Evolutionary conservation across 2,797 vertebrate genomes (phyloP).

Genomic region (Oryzias dopingdopingensis): DNA sequence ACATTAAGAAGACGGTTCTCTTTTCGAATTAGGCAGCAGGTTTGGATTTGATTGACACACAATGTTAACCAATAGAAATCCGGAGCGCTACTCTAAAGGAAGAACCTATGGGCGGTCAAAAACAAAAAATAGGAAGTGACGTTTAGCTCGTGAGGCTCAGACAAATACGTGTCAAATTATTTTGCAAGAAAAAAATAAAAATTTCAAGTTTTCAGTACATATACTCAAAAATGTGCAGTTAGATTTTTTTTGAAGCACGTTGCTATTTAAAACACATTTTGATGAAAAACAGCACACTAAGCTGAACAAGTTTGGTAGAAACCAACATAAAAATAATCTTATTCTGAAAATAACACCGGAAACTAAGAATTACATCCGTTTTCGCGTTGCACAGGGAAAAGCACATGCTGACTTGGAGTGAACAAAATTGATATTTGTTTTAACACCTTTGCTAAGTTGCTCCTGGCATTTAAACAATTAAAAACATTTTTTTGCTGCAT

Average conservation of each 20-base stretch:
- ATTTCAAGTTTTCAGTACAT: too few relatives aligned
- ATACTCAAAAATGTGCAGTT: background rate
- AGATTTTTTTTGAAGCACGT: background rate
- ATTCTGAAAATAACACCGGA: background rate
- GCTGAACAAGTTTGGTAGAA: too few relatives aligned
- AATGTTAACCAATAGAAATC: conserved; percentile 32
- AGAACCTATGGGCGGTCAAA: conserved; percentile 1
- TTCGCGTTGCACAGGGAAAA: background rate
- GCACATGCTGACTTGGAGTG: conserved; percentile 40
- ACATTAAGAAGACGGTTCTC: conserved; percentile 11
- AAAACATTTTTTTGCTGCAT: too few relatives aligned
- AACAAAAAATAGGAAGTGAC: conserved; percentile 59
- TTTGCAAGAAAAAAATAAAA: too few relatives aligned
- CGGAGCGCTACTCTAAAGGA: conserved; percentile 28
- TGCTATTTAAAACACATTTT: too few relatives aligned
- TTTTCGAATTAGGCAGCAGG: fast-evolving
- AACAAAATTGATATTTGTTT: background rate
- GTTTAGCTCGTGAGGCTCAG: conserved; percentile 38
- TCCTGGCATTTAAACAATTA: too few relatives aligned
- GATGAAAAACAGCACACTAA: too few relatives aligned
- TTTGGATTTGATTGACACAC: conserved; percentile 38
- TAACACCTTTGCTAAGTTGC: too few relatives aligned
- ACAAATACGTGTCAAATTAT: background rate
- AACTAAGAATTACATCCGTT: background rate
- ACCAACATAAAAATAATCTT: too few relatives aligned